Percentiles rank a stretch among this genome's conserved stretches.
Evolutionary conservation across 2,113 vertebrate species (phyloP).

Genomic region (Elgaria multicarinata): DNA sequence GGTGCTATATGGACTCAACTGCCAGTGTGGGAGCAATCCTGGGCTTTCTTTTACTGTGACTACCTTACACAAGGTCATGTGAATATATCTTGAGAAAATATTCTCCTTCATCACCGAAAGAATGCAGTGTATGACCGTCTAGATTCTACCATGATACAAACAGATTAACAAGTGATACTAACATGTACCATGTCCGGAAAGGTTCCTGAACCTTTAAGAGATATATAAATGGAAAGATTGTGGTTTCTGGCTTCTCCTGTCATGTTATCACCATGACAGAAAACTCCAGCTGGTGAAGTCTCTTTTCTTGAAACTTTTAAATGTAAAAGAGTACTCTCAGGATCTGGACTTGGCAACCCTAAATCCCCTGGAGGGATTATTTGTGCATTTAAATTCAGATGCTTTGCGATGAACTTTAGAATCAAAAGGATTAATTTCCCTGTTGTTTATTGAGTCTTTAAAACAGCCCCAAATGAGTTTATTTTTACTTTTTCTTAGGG

Average conservation of each 20-base stretch:
- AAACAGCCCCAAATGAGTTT: neutral
- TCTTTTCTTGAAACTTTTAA: neutral
- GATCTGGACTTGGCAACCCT: neutral
- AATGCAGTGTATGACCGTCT: neutral
- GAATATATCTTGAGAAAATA: neutral
- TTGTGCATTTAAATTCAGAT: neutral
- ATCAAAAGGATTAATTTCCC: constrained; percentile 1
- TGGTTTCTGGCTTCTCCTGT: neutral
- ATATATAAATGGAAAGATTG: neutral
- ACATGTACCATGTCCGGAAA: neutral
- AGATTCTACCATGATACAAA: neutral
- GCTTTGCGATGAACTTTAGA: constrained; percentile 7
- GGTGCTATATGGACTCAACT: neutral
- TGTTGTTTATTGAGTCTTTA: neutral
- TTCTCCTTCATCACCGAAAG: neutral
- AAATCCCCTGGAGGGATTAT: neutral
- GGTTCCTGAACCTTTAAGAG: neutral
- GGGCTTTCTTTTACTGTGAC: neutral
- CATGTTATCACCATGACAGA: neutral
- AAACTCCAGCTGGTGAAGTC: neutral
- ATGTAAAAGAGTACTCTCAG: neutral
- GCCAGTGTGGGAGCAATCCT: neutral
- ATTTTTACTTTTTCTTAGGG: neutral
- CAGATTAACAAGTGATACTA: neutral
- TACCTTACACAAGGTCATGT: neutral